Evolutionary conservation across 2,888 invertebrate species (phyloP), one percentile per base, ranked within the genome.

Genomic region (Chaetoderma sp.): DNA sequence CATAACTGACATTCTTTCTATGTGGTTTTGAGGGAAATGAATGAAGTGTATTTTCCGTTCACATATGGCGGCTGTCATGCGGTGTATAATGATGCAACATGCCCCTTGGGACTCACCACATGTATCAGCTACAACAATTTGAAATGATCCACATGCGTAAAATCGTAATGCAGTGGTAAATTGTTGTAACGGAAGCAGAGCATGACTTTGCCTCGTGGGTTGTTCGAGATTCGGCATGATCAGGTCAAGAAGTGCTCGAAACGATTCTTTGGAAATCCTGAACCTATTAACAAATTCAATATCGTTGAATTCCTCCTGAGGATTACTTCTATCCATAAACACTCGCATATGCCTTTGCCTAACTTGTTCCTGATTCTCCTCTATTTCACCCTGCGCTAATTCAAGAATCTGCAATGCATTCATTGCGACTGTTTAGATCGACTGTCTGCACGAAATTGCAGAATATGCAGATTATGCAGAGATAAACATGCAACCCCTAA

Each of bases 201-300:
- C 44, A 36, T 36, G n/a, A 21, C 33, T 58, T 16, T 30, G 28
- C 27, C 58, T 39, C 58, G 58, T 42, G 18, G 6, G 8, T 6
- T 6, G 6, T n/a, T 18, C 8, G 10, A 45, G 18, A n/a, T 45
- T 18, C 8, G 8, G 18, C 44, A 25, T 23, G 23, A 58, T 23
- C 23, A 58, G 16, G 18, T 39, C 44, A 25, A 58, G 44, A 13
- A 58, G 45, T 21, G 23, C 8, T 8, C 13, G n/a, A 27, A 58
- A 58, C 6, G 42, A 23, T 13, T 58, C 45, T 27, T 58, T 58
- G 3, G 21, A 23, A 4, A 58, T 23, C 36, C 42, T 18, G 45
- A 44, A 58, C 13, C 58, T n/a, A 8, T 21, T n/a, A n/a, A 58
- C 44, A 58, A 58, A 58, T 44, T 58, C 27, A 5, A 13, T 27